These are phyloP conservation scores for Silurus glanis DNA, from an alignment of 2,113 vertebrate genomes.

Conservation along the genomic window DNA sequence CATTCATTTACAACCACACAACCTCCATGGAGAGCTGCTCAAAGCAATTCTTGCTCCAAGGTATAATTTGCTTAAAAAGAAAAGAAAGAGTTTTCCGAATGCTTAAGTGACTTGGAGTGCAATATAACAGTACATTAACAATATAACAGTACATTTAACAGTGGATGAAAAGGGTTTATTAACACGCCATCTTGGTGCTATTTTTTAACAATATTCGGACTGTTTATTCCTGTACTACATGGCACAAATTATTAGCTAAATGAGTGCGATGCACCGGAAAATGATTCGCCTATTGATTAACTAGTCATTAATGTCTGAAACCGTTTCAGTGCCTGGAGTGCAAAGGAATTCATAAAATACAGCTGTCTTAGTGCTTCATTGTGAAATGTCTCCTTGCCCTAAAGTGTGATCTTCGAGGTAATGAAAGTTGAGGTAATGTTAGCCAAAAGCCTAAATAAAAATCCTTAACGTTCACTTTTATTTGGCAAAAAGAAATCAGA, in stretches of 20 bases:
- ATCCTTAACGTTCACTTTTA: not conserved
- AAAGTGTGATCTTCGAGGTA: not conserved
- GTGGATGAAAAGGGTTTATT: not conserved
- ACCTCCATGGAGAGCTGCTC: constrained; percentile 6
- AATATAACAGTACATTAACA: constrained; percentile 4
- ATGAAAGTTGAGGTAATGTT: not conserved
- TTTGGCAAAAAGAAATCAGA: not conserved
- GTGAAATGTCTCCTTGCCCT: not conserved
- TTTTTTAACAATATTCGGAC: not conserved
- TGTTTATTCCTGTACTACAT: constrained; percentile 9
- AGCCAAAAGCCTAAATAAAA: not conserved
- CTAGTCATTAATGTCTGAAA: not conserved
- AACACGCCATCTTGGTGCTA: not conserved
- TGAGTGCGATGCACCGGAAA: not conserved
- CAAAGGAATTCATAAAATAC: not conserved
- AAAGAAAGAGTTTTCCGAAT: not conserved
- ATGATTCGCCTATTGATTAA: not conserved
- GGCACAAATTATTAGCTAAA: not conserved
- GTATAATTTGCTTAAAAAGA: not conserved
- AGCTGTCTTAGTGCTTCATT: not conserved
- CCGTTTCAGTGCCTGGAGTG: not conserved
- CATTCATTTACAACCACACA: constrained; percentile 21
- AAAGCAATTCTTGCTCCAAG: constrained; percentile 10
- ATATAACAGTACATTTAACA: not conserved
- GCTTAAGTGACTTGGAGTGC: not conserved